Evolutionary conservation across 2,888 invertebrate species (phyloP), one percentile per base, ranked within the genome.

Genomic region (Drosophila prolongata): DNA sequence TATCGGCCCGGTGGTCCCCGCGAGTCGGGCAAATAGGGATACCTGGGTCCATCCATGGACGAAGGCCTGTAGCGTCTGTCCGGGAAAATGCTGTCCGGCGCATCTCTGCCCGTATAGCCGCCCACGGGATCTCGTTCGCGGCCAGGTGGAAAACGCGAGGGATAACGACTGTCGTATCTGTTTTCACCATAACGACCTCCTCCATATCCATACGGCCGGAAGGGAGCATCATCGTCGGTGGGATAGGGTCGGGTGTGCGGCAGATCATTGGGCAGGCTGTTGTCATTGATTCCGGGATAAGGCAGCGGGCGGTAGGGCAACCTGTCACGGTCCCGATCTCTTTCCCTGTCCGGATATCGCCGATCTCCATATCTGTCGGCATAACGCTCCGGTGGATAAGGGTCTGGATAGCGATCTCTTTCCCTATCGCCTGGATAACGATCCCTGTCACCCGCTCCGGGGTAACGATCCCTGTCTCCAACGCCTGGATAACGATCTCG

Each of bases 31-130:
- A 75, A n/a, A 56, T 83, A 59, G 6, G 94, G 93, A 87, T 93
- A 92, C 0, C 88, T 67, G 61, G 93, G 89, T 9, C 91, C 90
- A 49, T 91, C 90, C 76, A 90, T 88, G 0, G 91, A 92, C 1
- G 92, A 91, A 9, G 91, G 92, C 6, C 92, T 92, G 64, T 92
- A 92, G 8, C 93, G 90, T 69, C 91, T 82, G 61, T 92, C 92
- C 3, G 93, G 93, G 78, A 93, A 93, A 54, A 92, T 90, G 57
- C 92, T 92, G 10, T 92, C 91, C 1, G 91, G 90, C 2, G 89
- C 90, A 84, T 91, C 91, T 3, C 91, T 83, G 0, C 91, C 91
- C 0, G 91, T 90, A 40, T 91, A 91, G 5, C 91, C 90, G 11
- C 89, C 87, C 13, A 88, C 69, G 3, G 88, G 88, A 65, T 91